Conservation (phyloP, 2,888 invertebrate species). For the Timandra comae region DNA sequence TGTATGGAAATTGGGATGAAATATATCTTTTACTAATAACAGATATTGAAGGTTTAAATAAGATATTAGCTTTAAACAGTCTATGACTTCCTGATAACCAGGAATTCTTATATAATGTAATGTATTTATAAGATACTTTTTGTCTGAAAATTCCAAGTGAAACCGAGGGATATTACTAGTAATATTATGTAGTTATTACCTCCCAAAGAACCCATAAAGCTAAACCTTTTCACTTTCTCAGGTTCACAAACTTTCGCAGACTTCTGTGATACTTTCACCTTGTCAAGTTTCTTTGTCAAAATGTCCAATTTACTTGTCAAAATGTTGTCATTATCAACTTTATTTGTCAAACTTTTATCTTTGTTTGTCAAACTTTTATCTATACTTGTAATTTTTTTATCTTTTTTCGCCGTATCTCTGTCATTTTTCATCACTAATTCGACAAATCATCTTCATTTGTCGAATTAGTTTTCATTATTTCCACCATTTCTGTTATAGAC, state of each 20-base stretch:
- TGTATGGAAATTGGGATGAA: too few relatives aligned
- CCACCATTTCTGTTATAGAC: constrained; percentile 58
- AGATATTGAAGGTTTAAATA: too few relatives aligned
- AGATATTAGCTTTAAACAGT: too few relatives aligned
- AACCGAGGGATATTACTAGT: too few relatives aligned
- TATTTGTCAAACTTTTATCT: constrained; percentile 12
- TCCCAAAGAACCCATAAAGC: constrained; percentile 76
- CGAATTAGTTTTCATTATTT: constrained; percentile 34
- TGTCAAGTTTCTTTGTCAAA: constrained; percentile 38
- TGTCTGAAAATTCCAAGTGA: too few relatives aligned
- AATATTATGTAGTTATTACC: constrained; percentile 48
- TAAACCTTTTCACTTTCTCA: constrained; percentile 43
- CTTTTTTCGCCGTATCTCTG: not conserved
- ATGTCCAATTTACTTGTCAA: not conserved
- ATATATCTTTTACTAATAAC: too few relatives aligned
- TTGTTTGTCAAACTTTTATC: not conserved
- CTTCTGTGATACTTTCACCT: constrained; percentile 31
- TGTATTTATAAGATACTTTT: too few relatives aligned
- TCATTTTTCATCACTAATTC: not conserved
- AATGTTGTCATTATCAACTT: constrained; percentile 25
- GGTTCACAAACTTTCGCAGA: not conserved
- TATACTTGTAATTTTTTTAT: not conserved
- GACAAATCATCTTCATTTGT: constrained; percentile 27
- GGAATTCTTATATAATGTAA: too few relatives aligned
- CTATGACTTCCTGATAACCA: too few relatives aligned